Evolutionary conservation across 2,797 vertebrate genomes (phyloP).

Genomic region (Chromobotia macracanthus): DNA sequence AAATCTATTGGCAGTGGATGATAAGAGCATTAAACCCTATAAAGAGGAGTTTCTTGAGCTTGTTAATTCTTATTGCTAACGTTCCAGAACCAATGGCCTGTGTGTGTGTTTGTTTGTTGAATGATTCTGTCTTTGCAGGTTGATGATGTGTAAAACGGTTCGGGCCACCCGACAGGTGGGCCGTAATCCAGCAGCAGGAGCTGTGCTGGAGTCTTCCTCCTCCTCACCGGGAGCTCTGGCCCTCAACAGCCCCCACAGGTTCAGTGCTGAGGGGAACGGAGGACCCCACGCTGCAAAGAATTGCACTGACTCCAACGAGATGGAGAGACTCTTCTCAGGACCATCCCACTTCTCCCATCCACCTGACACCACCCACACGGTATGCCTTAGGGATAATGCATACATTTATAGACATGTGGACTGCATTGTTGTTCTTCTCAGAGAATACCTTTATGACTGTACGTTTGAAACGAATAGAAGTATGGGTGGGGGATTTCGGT

Average conservation of each 20-base stretch:
- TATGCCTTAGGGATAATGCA: conserved; percentile 63
- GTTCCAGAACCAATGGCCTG: background rate
- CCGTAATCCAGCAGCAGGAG: conserved; percentile 57
- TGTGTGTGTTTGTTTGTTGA: background rate
- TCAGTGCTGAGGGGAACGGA: conserved; percentile 48
- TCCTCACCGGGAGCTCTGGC: conserved; percentile 74
- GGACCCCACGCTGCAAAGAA: conserved; percentile 69
- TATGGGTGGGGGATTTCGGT: no score
- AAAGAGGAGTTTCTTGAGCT: background rate
- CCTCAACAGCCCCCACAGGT: conserved; percentile 73
- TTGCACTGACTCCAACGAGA: conserved; percentile 83
- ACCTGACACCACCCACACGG: conserved; percentile 63
- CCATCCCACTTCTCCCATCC: conserved; percentile 59
- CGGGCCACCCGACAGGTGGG: conserved; percentile 87
- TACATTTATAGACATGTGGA: conserved; percentile 26
- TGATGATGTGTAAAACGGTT: conserved; percentile 91
- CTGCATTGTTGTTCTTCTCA: background rate
- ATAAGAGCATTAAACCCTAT: background rate
- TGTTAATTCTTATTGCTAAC: conserved; percentile 1
- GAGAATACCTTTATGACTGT: background rate
- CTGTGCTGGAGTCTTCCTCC: conserved; percentile 72
- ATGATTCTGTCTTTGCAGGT: conserved; percentile 71
- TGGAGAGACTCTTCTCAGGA: conserved; percentile 86
- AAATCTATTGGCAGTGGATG: conserved; percentile 1
- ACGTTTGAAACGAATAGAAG: background rate